These are phyloP conservation scores for Moxostoma hubbsi DNA, from an alignment of 2,797 vertebrate species.

Conservation along the genomic window DNA sequence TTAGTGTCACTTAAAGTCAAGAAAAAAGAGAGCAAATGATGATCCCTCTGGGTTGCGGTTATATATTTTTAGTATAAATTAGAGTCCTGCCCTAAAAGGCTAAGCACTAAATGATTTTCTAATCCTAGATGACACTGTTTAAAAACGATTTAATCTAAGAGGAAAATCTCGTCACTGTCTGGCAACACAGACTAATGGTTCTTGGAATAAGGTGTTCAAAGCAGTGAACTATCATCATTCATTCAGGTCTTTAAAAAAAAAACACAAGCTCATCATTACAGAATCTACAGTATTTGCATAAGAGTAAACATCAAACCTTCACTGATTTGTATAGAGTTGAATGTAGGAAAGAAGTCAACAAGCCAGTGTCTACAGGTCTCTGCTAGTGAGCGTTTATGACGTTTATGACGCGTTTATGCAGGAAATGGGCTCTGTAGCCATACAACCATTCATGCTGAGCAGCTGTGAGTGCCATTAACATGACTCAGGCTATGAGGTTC, in stretches of 20 bases:
- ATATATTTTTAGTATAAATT: neutral
- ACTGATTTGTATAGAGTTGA: neutral
- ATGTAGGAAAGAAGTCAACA: neutral
- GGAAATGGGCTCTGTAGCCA: constrained; percentile 1
- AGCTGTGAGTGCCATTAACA: constrained; percentile 34
- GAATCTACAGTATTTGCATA: neutral
- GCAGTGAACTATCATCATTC: constrained; percentile 19
- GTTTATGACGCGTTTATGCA: no score
- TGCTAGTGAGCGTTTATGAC: constrained; percentile 15
- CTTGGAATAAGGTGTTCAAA: constrained; percentile 3
- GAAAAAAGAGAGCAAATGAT: neutral
- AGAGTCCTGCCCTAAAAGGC: neutral
- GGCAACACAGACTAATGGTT: neutral
- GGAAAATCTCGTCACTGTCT: neutral
- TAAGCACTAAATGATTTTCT: neutral
- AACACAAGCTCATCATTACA: neutral
- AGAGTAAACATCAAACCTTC: neutral
- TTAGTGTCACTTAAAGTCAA: neutral
- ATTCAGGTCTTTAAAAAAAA: neutral
- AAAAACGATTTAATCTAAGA: neutral
- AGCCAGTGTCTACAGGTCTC: neutral
- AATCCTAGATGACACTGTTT: neutral
- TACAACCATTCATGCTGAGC: constrained; percentile 1
- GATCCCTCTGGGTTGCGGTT: neutral
- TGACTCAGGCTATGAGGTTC: constrained; percentile 33